A percentile compares a stretch with the other conserved stretches of the same genome.
Conservation (phyloP, 2,888 invertebrate genomes). For the Ceratothoa steindachneri region DNA sequence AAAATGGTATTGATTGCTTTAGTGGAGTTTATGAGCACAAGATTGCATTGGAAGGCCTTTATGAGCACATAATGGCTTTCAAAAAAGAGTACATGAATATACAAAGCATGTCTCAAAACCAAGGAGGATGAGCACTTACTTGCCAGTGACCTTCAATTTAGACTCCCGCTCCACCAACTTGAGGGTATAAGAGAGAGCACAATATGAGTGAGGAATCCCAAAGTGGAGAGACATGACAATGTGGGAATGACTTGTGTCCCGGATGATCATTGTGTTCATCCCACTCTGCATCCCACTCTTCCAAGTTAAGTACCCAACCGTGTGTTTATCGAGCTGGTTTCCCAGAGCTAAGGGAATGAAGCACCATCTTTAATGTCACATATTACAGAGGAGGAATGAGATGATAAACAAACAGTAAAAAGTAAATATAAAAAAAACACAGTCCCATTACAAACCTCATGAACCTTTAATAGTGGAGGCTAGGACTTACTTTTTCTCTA, state of each 20-base stretch:
- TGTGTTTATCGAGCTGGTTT: conserved; percentile 78
- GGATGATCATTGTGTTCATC: conserved; percentile 71
- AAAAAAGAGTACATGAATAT: background rate
- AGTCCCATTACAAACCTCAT: no score
- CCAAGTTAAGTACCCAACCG: conserved; percentile 82
- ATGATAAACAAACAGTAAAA: conserved; percentile 16
- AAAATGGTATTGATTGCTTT: no score
- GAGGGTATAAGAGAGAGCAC: conserved; percentile 66
- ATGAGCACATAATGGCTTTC: no score
- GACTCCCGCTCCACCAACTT: conserved; percentile 75
- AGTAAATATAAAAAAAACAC: no score
- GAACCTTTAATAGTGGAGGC: no score
- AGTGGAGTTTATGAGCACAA: no score
- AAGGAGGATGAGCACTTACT: conserved; percentile 65
- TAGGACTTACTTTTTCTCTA: no score
- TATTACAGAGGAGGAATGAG: no score
- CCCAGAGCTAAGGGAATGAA: conserved; percentile 67
- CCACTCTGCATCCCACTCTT: conserved; percentile 59
- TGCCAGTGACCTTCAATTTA: conserved; percentile 70
- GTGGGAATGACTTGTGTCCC: conserved; percentile 67
- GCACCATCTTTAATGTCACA: no score
- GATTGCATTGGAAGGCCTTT: no score
- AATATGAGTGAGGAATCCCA: conserved; percentile 74
- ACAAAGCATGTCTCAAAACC: background rate
- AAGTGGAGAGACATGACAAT: conserved; percentile 71